A percentile compares a stretch with the other conserved stretches of the same genome.
phyloP scores from a whole-genome alignment of 2,797 vertebrate genomes.

The Pogonophryne albipinna region DNA sequence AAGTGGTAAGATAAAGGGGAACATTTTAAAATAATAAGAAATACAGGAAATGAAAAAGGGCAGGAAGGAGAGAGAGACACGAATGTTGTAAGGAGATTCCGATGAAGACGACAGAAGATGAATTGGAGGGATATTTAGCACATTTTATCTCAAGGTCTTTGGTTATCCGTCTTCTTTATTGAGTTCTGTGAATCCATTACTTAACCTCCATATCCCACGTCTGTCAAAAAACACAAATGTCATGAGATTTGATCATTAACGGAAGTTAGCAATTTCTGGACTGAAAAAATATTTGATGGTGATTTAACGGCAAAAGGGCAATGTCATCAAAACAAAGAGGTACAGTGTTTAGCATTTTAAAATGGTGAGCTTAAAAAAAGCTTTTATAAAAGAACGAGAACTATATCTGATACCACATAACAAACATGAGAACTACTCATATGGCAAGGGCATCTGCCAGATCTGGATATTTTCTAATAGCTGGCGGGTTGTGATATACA shows the following conservation, averaged over 20 bases:
- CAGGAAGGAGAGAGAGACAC: background rate
- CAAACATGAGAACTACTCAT: background rate
- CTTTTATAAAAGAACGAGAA: too few relatives aligned
- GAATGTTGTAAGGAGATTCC: background rate
- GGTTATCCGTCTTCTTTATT: slow-evolving; percentile 20
- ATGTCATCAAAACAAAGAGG: background rate
- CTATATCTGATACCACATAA: background rate
- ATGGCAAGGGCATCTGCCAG: too few relatives aligned
- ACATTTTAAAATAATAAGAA: background rate
- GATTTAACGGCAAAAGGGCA: background rate
- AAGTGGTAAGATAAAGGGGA: background rate
- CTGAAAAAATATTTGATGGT: background rate
- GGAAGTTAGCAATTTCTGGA: background rate
- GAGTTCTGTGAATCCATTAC: slow-evolving; percentile 16
- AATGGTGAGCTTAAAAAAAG: background rate
- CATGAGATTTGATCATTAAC: slow-evolving; percentile 6
- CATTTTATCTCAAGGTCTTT: slow-evolving; percentile 23
- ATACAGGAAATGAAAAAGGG: background rate
- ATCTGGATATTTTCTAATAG: too few relatives aligned
- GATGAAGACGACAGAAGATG: slow-evolving; percentile 4
- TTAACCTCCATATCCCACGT: background rate
- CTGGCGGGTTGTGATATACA: too few relatives aligned
- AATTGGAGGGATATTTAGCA: slow-evolving; percentile 11
- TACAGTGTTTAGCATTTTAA: background rate
- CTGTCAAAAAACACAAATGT: slow-evolving; percentile 1